Conservation (phyloP, 2,888 invertebrate genomes). For the Tenthredo amoena region DNA sequence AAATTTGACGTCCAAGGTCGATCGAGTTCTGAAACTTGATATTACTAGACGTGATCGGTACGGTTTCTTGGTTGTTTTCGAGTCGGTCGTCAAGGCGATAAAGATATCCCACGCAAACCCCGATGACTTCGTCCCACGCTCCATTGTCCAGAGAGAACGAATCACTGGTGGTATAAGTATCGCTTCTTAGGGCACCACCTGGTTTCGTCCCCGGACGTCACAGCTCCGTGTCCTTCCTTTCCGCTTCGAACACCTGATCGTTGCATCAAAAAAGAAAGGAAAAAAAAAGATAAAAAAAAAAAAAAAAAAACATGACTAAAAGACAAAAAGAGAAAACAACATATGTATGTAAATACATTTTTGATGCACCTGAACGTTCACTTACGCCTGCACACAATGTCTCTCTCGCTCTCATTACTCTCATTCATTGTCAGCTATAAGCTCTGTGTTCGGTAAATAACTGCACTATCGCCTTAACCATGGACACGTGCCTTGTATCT, state of each 20-base stretch:
- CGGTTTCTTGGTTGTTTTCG: constrained; percentile 46
- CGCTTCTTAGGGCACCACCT: constrained; percentile 44
- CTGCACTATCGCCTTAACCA: constrained; percentile 43
- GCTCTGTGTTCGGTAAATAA: constrained; percentile 24
- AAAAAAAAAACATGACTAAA: constrained; percentile 8
- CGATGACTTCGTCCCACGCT: constrained; percentile 43
- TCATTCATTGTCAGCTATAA: background rate
- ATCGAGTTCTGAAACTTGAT: constrained; percentile 35
- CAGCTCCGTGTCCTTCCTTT: constrained; percentile 39
- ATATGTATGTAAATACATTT: background rate
- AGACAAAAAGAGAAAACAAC: background rate
- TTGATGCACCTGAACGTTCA: constrained; percentile 48
- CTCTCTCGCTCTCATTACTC: background rate
- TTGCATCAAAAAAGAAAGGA: background rate
- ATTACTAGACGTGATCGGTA: background rate
- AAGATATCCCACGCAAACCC: constrained; percentile 43
- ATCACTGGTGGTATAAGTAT: constrained; percentile 30
- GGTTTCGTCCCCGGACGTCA: constrained; percentile 46
- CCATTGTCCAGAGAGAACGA: constrained; percentile 46
- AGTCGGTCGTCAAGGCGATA: constrained; percentile 50
- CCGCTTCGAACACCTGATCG: constrained; percentile 52
- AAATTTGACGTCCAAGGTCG: constrained; percentile 37
- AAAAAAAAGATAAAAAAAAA: background rate
- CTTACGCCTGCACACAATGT: background rate
- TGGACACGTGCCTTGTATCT: constrained; percentile 41